A percentile compares a stretch with the other conserved stretches of the same genome.
phyloP scores from a whole-genome alignment of 2,797 vertebrate species.

The Molossus alvarezi region DNA sequence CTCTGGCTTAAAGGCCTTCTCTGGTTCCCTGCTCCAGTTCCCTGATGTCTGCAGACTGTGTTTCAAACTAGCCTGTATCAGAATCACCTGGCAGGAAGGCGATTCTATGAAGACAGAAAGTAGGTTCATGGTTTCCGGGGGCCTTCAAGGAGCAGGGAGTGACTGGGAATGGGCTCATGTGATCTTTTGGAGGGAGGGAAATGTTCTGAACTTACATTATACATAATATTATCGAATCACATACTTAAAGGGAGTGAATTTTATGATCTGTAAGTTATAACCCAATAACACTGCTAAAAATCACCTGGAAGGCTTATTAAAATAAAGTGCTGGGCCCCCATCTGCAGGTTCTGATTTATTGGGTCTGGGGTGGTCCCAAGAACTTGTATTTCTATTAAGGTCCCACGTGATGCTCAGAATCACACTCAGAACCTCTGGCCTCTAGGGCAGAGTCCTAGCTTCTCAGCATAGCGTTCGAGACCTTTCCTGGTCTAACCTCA shows the following conservation, averaged over 20 bases:
- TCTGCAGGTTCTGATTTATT: background rate
- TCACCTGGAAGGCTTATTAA: background rate
- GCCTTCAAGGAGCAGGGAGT: background rate
- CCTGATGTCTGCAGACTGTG: background rate
- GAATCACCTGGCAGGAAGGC: background rate
- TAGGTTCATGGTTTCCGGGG: background rate
- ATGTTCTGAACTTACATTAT: background rate
- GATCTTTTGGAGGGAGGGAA: background rate
- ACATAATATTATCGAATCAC: background rate
- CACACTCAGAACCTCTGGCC: background rate
- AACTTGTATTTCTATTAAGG: background rate
- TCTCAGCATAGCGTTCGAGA: background rate
- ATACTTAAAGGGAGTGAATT: background rate
- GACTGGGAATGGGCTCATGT: background rate
- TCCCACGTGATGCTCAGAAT: background rate
- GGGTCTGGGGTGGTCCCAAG: background rate
- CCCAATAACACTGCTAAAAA: background rate
- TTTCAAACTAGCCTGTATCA: background rate
- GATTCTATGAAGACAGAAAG: background rate
- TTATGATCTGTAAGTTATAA: background rate
- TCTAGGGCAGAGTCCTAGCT: background rate
- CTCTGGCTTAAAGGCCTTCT: background rate
- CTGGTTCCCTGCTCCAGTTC: background rate
- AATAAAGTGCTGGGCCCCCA: background rate
- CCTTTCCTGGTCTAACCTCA: background rate